Base-by-base conservation (phyloP, 2,113 vertebrate species). In the Monopterus albus region DNA sequence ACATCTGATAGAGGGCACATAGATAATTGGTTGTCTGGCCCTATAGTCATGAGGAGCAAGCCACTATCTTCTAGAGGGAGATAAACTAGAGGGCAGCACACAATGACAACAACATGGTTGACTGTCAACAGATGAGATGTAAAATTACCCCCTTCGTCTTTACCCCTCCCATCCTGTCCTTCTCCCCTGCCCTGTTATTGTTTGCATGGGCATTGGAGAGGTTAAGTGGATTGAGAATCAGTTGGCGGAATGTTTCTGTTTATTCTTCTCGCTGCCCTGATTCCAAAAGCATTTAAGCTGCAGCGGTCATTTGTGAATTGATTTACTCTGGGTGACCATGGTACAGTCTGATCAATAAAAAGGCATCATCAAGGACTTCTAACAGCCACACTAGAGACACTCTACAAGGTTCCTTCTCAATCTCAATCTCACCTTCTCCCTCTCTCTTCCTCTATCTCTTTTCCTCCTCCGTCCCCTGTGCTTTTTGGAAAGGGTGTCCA, bases 21-120 rank as follows among this genome's bases (percentile, higher is more conserved):
- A 93, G 92, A 92, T 93, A 94, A 94, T 91, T 93, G 93, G 88
- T 85, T 91, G 90, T 86, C 87, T 89, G 88, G 89, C 81, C 84
- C 75, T 75, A 86, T 88, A 87, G 83, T 88, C 86, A 87, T 63
- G 63, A 79, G 82, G 77, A 91, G 78, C 75, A 66, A 77, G 85
- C 83, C 73, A 71, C 85, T 91, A 90, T 91, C 92, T 93, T 88
- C 81, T 68, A 81, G 83, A 61, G 87, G 82, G 89, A 92, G 91
- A 92, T 92, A 90, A 93, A 91, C 84, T 87, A 89, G 84, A 88
- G 89, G 87, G 90, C 81, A 84, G 75, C 79, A 68, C 81, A 67
- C 86, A 90, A 85, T 88, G 77, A 86, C 88, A 91, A 91, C 88
- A 91, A 89, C 91, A 89, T 87, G 81, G 79, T 84, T 83, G 87